Percentiles rank a stretch among this genome's conserved stretches.
These are phyloP conservation scores for Ancistrus triradiatus DNA, from an alignment of 2,113 vertebrate species.

Conservation along the genomic window DNA sequence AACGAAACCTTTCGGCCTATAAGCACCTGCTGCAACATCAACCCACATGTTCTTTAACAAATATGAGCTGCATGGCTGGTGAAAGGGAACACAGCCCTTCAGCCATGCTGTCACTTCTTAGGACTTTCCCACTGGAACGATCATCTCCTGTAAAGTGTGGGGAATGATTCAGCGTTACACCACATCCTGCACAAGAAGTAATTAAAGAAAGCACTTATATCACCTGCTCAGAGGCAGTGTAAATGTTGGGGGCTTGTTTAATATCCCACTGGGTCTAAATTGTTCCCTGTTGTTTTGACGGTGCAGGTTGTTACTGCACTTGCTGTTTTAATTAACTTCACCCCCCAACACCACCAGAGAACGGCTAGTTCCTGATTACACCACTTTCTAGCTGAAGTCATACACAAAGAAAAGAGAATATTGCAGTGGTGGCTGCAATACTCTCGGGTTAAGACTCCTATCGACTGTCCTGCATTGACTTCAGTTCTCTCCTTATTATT, in stretches of 20 bases:
- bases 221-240: constrained; percentile 46
- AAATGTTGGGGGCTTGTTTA: constrained; percentile 64
- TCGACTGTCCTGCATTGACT: neutral
- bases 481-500: neutral
- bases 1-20: constrained; percentile 55
- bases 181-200: constrained; percentile 37
- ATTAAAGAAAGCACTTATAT: constrained; percentile 52
- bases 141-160: constrained; percentile 5
- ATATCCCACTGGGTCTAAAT: constrained; percentile 60
- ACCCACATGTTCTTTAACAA: constrained; percentile 19
- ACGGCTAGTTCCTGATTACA: constrained; percentile 28
- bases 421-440: constrained; percentile 17
- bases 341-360: constrained; percentile 33
- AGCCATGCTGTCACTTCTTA: neutral
- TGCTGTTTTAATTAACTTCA: constrained; percentile 74
- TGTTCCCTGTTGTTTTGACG: constrained; percentile 66
- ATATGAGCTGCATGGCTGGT: constrained; percentile 8
- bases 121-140: constrained; percentile 2
- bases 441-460: constrained; percentile 6
- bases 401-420: constrained; percentile 23
- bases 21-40: constrained; percentile 39
- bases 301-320: constrained; percentile 63
- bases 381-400: constrained; percentile 21
- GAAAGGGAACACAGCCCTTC: neutral
- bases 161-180: constrained; percentile 40